Evolutionary conservation across 2,113 vertebrate genomes (phyloP).

Genomic region (Cercopithecus mona): DNA sequence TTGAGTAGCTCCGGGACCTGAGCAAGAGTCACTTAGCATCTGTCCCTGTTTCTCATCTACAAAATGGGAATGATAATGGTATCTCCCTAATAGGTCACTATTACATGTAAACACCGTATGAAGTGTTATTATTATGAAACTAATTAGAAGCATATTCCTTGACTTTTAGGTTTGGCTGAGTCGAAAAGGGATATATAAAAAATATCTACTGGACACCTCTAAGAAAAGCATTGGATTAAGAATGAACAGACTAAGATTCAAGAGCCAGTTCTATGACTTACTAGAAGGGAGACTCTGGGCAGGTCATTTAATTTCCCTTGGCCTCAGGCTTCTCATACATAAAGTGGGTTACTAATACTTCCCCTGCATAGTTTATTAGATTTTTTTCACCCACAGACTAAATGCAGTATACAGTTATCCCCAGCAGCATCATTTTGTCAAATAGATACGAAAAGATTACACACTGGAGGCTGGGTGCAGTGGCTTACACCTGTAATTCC

Average conservation of each 20-base stretch:
- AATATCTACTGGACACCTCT: neutral
- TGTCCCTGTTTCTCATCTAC: neutral
- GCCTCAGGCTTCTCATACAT: neutral
- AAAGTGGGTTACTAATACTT: neutral
- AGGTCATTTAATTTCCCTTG: neutral
- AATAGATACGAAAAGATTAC: neutral
- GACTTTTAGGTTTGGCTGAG: neutral
- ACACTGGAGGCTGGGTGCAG: too few relatives aligned
- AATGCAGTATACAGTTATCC: neutral
- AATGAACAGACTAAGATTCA: neutral
- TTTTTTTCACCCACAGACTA: neutral
- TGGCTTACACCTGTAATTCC: too few relatives aligned
- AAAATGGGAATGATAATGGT: neutral
- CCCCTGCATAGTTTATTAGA: neutral
- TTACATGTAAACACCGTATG: neutral
- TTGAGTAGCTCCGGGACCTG: neutral
- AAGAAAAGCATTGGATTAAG: constrained; percentile 10
- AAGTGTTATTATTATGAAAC: neutral
- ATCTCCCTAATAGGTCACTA: neutral
- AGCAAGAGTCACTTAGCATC: neutral
- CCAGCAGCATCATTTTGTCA: neutral
- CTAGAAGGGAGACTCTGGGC: neutral
- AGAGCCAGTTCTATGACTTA: neutral
- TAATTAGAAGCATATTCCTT: neutral
- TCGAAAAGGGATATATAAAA: neutral